A percentile compares a stretch with the other conserved stretches of the same genome.
Evolutionary conservation across 2,888 invertebrate genomes (phyloP).

Genomic region (Cylloceria caligata): DNA sequence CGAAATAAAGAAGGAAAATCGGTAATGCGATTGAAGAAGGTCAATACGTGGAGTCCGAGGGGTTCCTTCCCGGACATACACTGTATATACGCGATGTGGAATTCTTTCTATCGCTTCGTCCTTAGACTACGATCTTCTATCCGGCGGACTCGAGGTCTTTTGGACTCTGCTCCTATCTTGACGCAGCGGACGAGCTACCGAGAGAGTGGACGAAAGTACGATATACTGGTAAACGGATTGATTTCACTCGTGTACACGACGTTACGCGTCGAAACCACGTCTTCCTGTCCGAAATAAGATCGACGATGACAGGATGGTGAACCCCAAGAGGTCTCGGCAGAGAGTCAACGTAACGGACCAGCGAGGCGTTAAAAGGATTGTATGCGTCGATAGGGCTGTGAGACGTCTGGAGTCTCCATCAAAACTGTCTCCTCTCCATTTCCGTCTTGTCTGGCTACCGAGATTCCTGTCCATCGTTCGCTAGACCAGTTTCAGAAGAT

Average conservation of each 20-base stretch:
- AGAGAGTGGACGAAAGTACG: conserved; percentile 12
- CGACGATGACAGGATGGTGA: conserved; percentile 52
- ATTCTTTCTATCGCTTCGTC: conserved; percentile 23
- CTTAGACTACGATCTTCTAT: conserved; percentile 34
- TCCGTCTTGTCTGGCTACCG: conserved; percentile 55
- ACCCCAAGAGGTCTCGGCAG: conserved; percentile 25
- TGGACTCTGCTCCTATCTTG: conserved; percentile 30
- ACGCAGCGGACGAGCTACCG: conserved; percentile 8
- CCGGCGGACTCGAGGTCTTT: conserved; percentile 12
- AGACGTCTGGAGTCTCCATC: conserved; percentile 52
- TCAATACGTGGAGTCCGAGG: conserved; percentile 49
- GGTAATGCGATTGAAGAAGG: conserved; percentile 68
- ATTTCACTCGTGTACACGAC: conserved; percentile 43
- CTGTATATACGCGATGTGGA: background rate
- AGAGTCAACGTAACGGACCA: conserved; percentile 30
- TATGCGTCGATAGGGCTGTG: conserved; percentile 56
- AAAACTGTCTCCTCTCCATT: conserved; percentile 62
- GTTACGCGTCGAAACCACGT: conserved; percentile 44
- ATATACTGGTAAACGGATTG: conserved; percentile 50
- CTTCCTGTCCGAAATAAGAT: conserved; percentile 59
- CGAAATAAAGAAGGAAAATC: conserved; percentile 34
- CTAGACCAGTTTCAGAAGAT: conserved; percentile 6
- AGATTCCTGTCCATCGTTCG: conserved; percentile 21
- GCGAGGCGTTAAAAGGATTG: conserved; percentile 64
- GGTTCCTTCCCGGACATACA: conserved; percentile 3